A percentile compares a stretch with the other conserved stretches of the same genome.
Evolutionary conservation across 2,113 vertebrate species (phyloP).

Genomic region (Ictalurus furcatus): DNA sequence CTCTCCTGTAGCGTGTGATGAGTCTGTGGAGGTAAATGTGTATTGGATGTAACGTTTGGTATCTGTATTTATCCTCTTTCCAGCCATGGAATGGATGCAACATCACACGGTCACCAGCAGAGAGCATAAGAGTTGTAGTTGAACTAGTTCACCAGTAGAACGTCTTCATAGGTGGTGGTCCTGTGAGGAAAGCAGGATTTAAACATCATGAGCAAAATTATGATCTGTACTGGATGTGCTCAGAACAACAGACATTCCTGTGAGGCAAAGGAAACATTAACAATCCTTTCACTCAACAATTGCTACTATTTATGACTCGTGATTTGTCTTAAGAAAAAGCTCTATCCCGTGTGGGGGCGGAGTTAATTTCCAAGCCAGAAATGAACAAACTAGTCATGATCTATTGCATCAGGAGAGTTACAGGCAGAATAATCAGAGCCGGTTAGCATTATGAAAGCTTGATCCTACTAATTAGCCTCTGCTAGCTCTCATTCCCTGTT

Average conservation of each 20-base stretch:
- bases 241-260: neutral
- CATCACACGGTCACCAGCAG: constrained; percentile 54
- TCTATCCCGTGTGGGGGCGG: neutral
- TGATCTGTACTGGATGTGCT: neutral
- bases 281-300: neutral
- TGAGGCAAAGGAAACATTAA: neutral
- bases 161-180: constrained; percentile 77
- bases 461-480: neutral
- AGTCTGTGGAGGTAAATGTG: neutral
- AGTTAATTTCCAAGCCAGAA: neutral
- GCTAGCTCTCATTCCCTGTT: neutral
- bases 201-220: neutral
- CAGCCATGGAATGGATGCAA: neutral
- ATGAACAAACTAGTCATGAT: neutral
- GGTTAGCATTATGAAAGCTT: neutral
- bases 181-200: constrained; percentile 54
- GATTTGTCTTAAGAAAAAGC: neutral
- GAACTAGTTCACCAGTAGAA: constrained; percentile 72
- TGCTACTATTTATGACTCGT: neutral
- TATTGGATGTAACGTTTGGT: neutral
- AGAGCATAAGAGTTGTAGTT: constrained; percentile 36
- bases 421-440: neutral
- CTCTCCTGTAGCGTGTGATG: constrained; percentile 14
- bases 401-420: neutral
- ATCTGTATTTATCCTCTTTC: neutral